phyloP scores from a whole-genome alignment of 1,140 invertebrate genomes.

The Drosophila kohkoa region DNA sequence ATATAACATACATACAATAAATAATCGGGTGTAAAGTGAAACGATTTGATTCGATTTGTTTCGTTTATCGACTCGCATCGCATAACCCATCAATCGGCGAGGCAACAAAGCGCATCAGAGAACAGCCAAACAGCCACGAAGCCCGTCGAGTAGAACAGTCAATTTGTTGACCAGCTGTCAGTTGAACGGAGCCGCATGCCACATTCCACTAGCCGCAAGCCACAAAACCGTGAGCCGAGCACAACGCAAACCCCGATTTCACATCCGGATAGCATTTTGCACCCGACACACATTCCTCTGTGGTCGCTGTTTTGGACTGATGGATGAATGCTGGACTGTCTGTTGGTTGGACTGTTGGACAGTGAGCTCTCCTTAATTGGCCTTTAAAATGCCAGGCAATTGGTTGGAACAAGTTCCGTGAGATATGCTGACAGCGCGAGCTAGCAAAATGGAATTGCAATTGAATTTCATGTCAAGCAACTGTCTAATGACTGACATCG shows the following conservation, averaged over 20 bases:
- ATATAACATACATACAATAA: not conserved
- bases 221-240: not conserved
- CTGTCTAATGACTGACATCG: not conserved
- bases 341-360: not conserved
- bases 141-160: not conserved
- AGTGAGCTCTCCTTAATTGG: slow-evolving; percentile 27
- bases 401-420: not conserved
- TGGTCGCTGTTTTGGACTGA: not conserved
- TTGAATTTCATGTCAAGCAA: slow-evolving; percentile 6
- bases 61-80: not conserved
- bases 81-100: not conserved
- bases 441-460: slow-evolving; percentile 24
- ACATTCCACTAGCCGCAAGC: slow-evolving; percentile 3
- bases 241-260: not conserved
- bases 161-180: slow-evolving; percentile 11
- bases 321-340: not conserved
- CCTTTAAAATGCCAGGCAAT: slow-evolving; percentile 27
- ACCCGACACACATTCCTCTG: slow-evolving; percentile 6
- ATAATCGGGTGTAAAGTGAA: not conserved
- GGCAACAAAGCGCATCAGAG: slow-evolving; percentile 5
- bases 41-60: slow-evolving; percentile 4
- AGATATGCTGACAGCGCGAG: not conserved
- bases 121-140: not conserved
- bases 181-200: not conserved
- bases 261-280: not conserved